Conservation (phyloP, 2,888 invertebrate species). For the Eumacrocentrus americanus region DNA sequence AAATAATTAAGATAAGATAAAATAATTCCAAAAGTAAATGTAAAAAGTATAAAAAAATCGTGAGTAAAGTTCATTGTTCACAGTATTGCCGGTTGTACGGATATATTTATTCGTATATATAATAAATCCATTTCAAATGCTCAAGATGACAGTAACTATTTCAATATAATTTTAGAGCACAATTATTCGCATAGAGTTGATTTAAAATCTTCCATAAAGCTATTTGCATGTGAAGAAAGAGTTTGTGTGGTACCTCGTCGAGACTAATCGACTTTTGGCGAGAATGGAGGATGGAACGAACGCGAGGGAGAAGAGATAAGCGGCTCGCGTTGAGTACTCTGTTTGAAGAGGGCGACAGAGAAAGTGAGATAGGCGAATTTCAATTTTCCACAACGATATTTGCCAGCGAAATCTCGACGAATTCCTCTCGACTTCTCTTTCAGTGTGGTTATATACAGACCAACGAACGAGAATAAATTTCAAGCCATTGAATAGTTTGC, state of each 20-base stretch:
- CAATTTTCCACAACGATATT: conserved; percentile 32
- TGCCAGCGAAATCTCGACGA: conserved; percentile 21
- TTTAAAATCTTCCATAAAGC: conserved; percentile 3
- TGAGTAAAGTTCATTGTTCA: too few relatives aligned
- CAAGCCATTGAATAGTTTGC: too few relatives aligned
- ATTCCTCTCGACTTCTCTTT: conserved; percentile 1
- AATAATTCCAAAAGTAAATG: too few relatives aligned
- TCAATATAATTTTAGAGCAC: too few relatives aligned
- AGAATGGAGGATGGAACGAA: conserved; percentile 4
- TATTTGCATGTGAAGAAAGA: conserved; percentile 13
- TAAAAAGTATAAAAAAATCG: too few relatives aligned
- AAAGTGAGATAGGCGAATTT: too few relatives aligned
- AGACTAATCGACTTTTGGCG: conserved; percentile 24
- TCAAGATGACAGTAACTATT: too few relatives aligned
- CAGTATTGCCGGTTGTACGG: too few relatives aligned
- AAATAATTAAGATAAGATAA: too few relatives aligned
- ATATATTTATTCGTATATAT: too few relatives aligned
- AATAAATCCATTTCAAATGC: too few relatives aligned
- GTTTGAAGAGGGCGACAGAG: conserved; percentile 14
- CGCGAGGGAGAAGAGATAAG: conserved; percentile 22
- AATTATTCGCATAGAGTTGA: too few relatives aligned
- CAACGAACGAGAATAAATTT: background rate
- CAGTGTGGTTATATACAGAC: background rate
- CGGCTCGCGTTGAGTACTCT: conserved; percentile 15
- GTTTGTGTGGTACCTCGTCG: background rate